phyloP scores from a whole-genome alignment of 2,113 vertebrate genomes.

The Ciconia stormi region DNA sequence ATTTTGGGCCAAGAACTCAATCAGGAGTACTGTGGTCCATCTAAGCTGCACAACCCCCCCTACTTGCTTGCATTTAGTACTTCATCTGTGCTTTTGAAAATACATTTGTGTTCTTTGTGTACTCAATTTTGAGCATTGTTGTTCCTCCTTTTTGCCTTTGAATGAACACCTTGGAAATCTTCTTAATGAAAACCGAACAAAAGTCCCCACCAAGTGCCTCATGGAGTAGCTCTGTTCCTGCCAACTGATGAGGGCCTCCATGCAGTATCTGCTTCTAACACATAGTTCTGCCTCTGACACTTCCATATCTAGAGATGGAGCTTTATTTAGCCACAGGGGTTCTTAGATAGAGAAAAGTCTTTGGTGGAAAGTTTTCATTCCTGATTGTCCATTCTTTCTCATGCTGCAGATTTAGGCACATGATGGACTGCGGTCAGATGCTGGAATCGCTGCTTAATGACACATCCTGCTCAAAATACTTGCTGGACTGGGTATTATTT shows the following conservation, averaged over 20 bases:
- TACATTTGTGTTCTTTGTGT: neutral
- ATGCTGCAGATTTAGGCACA: neutral
- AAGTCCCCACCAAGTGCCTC: neutral
- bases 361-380: neutral
- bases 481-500: neutral
- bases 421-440: neutral
- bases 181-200: neutral
- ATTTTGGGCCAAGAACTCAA: neutral
- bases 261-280: neutral
- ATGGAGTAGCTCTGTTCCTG: neutral
- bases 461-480: neutral
- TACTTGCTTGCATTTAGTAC: neutral
- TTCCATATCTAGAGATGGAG: neutral
- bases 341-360: neutral
- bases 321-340: neutral
- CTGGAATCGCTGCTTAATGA: neutral
- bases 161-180: conserved; percentile 7
- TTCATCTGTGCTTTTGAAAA: conserved; percentile 18
- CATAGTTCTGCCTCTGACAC: neutral
- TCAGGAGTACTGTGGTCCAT: neutral
- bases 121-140: neutral
- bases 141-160: conserved; percentile 16
- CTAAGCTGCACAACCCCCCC: neutral
- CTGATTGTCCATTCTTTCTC: neutral
- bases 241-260: neutral